Conservation (phyloP, 2,888 invertebrate genomes). For the Chrysina gloriosa region DNA sequence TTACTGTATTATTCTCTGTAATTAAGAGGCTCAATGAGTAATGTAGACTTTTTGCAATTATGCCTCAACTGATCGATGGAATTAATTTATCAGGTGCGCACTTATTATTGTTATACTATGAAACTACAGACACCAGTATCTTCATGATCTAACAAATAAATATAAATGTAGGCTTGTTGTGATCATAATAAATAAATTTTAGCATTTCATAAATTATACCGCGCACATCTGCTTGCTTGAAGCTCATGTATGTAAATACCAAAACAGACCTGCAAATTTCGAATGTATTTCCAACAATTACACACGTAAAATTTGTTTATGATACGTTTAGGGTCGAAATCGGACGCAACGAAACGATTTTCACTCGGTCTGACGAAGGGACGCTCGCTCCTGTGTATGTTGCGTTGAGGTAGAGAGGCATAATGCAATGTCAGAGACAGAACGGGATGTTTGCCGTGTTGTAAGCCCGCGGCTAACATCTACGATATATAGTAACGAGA, state of each 20-base stretch:
- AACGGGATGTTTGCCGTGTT: conserved; percentile 55
- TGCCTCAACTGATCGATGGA: not conserved
- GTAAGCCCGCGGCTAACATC: conserved; percentile 58
- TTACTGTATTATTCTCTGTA: not conserved
- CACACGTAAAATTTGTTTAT: conserved; percentile 1
- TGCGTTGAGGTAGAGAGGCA: conserved; percentile 47
- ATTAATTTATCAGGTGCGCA: no score
- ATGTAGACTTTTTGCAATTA: not conserved
- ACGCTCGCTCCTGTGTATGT: not conserved
- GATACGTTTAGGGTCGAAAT: not conserved
- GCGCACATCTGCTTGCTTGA: no score
- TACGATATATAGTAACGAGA: conserved; percentile 56
- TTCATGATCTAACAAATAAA: no score
- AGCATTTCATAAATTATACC: no score
- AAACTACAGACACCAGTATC: no score
- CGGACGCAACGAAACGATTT: not conserved
- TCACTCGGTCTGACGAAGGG: not conserved
- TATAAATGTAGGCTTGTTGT: no score
- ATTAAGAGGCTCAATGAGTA: not conserved
- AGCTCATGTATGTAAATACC: no score
- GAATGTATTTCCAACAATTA: not conserved
- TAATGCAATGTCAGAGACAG: conserved; percentile 58
- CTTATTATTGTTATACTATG: no score
- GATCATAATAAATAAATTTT: no score
- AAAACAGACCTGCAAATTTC: not conserved